These are phyloP conservation scores for Linnaemya vulpina DNA, from an alignment of 2,888 invertebrate genomes.

Conservation along the genomic window DNA sequence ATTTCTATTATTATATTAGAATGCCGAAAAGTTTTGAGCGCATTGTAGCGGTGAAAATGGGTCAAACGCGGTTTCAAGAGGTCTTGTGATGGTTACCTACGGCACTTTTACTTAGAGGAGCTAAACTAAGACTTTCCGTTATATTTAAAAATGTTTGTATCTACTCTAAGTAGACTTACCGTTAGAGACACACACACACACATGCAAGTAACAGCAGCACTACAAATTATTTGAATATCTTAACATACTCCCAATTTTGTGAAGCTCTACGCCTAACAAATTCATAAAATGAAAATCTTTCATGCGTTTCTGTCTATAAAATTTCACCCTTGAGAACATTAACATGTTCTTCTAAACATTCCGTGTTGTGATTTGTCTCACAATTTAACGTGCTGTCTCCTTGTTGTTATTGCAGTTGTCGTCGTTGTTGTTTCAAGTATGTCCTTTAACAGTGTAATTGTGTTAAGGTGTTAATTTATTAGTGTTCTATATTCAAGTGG, in stretches of 20 bases:
- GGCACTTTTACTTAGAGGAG: too few relatives aligned
- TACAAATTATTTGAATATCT: background rate
- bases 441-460: constrained; percentile 60
- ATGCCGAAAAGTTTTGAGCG: too few relatives aligned
- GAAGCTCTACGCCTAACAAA: background rate
- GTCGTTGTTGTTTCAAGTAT: constrained; percentile 36
- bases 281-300: background rate
- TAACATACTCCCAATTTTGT: constrained; percentile 12
- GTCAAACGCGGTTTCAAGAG: too few relatives aligned
- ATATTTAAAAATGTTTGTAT: too few relatives aligned
- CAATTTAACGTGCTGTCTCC: background rate
- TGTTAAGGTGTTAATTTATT: constrained; percentile 72
- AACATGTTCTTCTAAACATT: background rate
- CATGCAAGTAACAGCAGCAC: background rate
- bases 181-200: too few relatives aligned
- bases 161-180: too few relatives aligned
- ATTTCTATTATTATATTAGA: too few relatives aligned
- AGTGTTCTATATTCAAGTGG: constrained; percentile 61
- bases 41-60: too few relatives aligned
- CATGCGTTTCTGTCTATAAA: background rate
- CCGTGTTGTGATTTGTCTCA: background rate
- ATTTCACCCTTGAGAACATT: constrained; percentile 6
- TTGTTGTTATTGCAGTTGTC: constrained; percentile 16
- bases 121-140: too few relatives aligned
- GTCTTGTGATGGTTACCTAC: too few relatives aligned